phyloP scores from a whole-genome alignment of 2,797 vertebrate genomes.

The Gymnothorax reevesii region DNA sequence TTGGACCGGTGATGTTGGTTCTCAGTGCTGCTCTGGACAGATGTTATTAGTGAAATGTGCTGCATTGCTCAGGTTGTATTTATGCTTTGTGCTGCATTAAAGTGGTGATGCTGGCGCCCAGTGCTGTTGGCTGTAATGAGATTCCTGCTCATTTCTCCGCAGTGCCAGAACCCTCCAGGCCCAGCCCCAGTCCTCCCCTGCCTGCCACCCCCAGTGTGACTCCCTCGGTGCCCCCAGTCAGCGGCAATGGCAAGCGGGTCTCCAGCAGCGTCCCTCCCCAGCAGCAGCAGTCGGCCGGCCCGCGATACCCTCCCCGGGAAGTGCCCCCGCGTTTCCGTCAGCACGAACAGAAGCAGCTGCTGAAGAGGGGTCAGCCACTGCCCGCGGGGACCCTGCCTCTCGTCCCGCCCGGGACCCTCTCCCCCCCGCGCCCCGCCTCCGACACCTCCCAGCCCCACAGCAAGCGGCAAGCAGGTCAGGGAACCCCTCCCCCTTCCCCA shows the following conservation, averaged over 20 bases:
- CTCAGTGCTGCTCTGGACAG: too few relatives aligned
- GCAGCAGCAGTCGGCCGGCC: slow-evolving; percentile 66
- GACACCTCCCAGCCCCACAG: slow-evolving; percentile 58
- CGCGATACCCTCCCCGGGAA: slow-evolving; percentile 92
- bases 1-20: too few relatives aligned
- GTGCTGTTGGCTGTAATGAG: not conserved
- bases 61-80: too few relatives aligned
- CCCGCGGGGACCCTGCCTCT: slow-evolving; percentile 65
- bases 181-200: slow-evolving; percentile 79
- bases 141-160: slow-evolving; percentile 43
- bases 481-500: too few relatives aligned
- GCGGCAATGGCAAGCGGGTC: slow-evolving; percentile 74
- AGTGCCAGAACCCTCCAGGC: slow-evolving; percentile 96
- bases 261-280: slow-evolving; percentile 77
- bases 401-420: slow-evolving; percentile 63
- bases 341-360: slow-evolving; percentile 96
- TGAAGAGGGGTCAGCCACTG: slow-evolving; percentile 86
- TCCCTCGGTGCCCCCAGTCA: slow-evolving; percentile 81
- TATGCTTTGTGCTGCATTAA: too few relatives aligned
- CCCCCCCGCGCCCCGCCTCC: slow-evolving; percentile 55
- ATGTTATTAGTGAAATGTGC: too few relatives aligned
- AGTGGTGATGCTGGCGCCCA: not conserved
- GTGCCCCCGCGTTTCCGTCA: slow-evolving; percentile 96
- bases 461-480: slow-evolving; percentile 77
- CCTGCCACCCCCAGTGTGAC: slow-evolving; percentile 83